A percentile compares a stretch with the other conserved stretches of the same genome.
phyloP scores from a whole-genome alignment of 1,140 invertebrate genomes.

The Caenorhabditis elegans region WBcel235 BX284605.5:10313501-10314000 shows the following conservation, averaged over 20 bases:
- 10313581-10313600: no score
- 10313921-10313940: constrained; percentile 20
- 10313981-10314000: no score
- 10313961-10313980: no score
- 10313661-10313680: no score
- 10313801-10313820: constrained; percentile 5
- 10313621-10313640: no score
- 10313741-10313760: not conserved
- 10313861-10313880: not conserved
- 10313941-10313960: not conserved
- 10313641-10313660: no score
- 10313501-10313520: not conserved
- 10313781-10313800: constrained; percentile 6
- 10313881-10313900: constrained; percentile 8
- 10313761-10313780: not conserved
- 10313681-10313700: no score
- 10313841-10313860: not conserved
- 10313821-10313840: not conserved
- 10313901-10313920: constrained; percentile 5
- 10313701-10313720: no score
- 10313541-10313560: constrained; percentile 1
- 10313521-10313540: constrained; percentile 8
- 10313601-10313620: no score
- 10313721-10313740: constrained; percentile 26
- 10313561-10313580: not conserved